phyloP scores from a whole-genome alignment of 2,888 invertebrate genomes.

The Campoplex nolae region DNA sequence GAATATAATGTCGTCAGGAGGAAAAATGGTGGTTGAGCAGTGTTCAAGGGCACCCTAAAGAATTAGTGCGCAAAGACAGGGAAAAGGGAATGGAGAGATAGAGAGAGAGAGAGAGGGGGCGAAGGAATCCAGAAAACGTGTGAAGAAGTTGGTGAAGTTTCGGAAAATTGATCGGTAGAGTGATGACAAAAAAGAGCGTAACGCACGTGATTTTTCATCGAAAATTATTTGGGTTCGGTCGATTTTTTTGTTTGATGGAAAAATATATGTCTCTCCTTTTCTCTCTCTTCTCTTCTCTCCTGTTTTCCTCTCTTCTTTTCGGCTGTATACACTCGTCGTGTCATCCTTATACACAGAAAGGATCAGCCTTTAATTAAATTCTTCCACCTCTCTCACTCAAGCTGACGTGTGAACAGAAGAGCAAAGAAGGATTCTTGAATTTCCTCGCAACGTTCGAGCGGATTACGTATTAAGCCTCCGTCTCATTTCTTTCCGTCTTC shows the following conservation, averaged over 20 bases:
- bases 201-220: neutral
- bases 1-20: constrained; percentile 1
- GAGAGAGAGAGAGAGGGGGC: neutral
- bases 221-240: constrained; percentile 6
- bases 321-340: neutral
- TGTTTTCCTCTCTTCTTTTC: too few relatives aligned
- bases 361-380: constrained; percentile 68
- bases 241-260: neutral
- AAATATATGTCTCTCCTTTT: neutral
- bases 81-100: neutral
- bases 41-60: constrained; percentile 15
- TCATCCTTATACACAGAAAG: constrained; percentile 47
- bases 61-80: neutral
- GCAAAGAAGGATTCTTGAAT: constrained; percentile 51
- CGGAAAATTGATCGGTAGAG: neutral
- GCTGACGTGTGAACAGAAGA: constrained; percentile 26
- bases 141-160: constrained; percentile 35
- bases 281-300: neutral
- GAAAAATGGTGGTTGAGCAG: neutral
- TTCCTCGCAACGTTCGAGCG: constrained; percentile 44
- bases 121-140: neutral
- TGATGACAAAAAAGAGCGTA: constrained; percentile 26
- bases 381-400: constrained; percentile 46
- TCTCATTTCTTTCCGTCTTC: constrained; percentile 2
- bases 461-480: constrained; percentile 32